Conservation (phyloP, 1,140 invertebrate genomes). For the Phenacoccus solenopsis region DNA sequence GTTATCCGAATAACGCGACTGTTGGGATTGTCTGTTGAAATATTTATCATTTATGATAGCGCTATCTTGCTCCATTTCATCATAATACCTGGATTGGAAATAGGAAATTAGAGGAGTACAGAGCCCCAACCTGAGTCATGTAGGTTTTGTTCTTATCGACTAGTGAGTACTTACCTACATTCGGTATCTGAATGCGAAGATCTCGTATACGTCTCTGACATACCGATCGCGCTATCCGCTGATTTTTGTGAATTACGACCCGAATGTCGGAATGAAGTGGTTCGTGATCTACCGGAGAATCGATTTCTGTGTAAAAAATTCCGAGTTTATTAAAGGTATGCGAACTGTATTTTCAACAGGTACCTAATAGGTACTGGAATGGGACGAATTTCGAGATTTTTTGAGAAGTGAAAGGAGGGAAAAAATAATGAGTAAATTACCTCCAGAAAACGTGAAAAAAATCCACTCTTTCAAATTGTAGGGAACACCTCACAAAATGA, state of each 20-base stretch:
- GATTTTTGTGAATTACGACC: constrained; percentile 55
- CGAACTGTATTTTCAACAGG: too few species aligned
- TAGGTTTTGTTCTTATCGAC: too few species aligned
- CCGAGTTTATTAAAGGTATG: background rate
- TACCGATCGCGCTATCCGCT: constrained; percentile 43
- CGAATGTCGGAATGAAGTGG: constrained; percentile 45
- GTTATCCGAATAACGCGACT: constrained; percentile 19
- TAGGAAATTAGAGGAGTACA: too few species aligned
- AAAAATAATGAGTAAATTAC: too few species aligned
- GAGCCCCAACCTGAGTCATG: too few species aligned
- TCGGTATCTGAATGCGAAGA: constrained; percentile 45
- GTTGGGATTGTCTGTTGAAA: constrained; percentile 20
- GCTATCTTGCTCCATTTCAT: constrained; percentile 30
- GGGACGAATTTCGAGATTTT: too few species aligned
- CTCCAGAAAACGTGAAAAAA: too few species aligned
- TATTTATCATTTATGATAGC: constrained; percentile 20
- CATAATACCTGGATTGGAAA: constrained; percentile 33
- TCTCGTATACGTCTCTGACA: constrained; percentile 41
- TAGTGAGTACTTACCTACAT: constrained; percentile 39
- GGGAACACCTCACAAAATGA: too few species aligned
- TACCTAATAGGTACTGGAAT: too few species aligned
- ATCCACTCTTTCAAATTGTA: too few species aligned
- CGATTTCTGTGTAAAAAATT: background rate
- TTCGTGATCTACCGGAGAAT: constrained; percentile 32
- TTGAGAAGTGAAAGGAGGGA: too few species aligned